A percentile compares a stretch with the other conserved stretches of the same genome.
Conservation (phyloP, 2,113 vertebrate genomes). For the Cryptotis parvus region DNA sequence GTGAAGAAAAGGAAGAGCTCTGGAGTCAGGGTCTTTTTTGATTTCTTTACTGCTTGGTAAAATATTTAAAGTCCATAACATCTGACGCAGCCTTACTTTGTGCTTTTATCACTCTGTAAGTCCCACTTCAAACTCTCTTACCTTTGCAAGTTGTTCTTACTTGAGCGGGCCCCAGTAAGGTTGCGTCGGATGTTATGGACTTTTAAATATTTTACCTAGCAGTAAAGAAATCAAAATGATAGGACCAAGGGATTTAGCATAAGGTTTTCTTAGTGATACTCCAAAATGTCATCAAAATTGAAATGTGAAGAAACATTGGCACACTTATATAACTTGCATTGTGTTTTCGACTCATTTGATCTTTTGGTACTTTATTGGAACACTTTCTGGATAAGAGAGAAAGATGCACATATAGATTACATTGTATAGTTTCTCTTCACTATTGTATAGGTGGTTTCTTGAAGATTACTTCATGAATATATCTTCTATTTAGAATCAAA, state of each 20-base stretch:
- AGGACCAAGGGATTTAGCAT: not conserved
- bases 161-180: too few relatives aligned
- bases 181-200: not conserved
- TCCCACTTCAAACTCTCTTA: too few relatives aligned
- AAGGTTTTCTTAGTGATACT: not conserved
- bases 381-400: constrained; percentile 5
- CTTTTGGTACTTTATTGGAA: not conserved
- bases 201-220: not conserved
- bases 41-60: too few relatives aligned
- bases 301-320: constrained; percentile 6
- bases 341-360: not conserved
- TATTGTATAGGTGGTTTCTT: not conserved
- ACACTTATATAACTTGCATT: constrained; percentile 9
- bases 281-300: not conserved
- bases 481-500: not conserved
- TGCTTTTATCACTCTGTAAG: too few relatives aligned
- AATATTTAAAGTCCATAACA: too few relatives aligned
- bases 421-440: not conserved
- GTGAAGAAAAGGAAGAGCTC: not conserved
- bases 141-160: too few relatives aligned
- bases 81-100: too few relatives aligned
- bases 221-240: not conserved
- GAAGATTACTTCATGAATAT: not conserved
- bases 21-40: not conserved
- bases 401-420: not conserved